Conservation (phyloP, 1,140 invertebrate species). For the Bombus polaris region DNA sequence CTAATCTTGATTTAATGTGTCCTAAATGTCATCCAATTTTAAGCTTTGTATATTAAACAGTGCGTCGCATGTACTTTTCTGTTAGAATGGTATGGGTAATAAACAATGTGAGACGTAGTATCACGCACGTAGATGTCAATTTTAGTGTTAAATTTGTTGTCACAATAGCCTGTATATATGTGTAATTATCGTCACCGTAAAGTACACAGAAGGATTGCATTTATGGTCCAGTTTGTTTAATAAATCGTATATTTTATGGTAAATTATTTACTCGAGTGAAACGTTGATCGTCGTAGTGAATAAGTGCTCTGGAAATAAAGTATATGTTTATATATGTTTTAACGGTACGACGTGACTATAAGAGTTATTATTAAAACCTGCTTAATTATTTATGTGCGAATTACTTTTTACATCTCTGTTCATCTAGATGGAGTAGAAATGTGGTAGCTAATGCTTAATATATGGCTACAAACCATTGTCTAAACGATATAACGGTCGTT, state of each 20-base stretch:
- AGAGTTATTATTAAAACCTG: constrained; percentile 40
- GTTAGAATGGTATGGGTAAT: not conserved
- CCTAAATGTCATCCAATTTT: constrained; percentile 34
- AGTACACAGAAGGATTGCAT: not conserved
- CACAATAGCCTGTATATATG: not conserved
- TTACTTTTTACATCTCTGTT: not conserved
- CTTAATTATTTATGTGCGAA: constrained; percentile 9
- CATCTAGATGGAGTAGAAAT: not conserved
- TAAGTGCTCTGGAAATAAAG: constrained; percentile 23
- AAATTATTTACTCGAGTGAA: constrained; percentile 4
- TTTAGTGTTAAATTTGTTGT: not conserved
- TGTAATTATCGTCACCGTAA: not conserved
- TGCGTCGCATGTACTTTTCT: constrained; percentile 51
- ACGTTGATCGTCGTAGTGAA: constrained; percentile 5
- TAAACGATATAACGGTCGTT: constrained; percentile 24
- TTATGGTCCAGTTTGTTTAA: not conserved
- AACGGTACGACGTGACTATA: constrained; percentile 13
- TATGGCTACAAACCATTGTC: not conserved
- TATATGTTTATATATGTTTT: not conserved
- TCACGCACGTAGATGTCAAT: not conserved
- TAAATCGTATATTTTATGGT: constrained; percentile 6
- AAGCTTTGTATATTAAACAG: constrained; percentile 51
- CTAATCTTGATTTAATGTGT: constrained; percentile 49
- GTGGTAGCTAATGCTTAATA: constrained; percentile 12
- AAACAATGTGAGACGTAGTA: not conserved